These are phyloP conservation scores for Silvanus unidentatus DNA, from an alignment of 2,888 invertebrate genomes.

Conservation along the genomic window DNA sequence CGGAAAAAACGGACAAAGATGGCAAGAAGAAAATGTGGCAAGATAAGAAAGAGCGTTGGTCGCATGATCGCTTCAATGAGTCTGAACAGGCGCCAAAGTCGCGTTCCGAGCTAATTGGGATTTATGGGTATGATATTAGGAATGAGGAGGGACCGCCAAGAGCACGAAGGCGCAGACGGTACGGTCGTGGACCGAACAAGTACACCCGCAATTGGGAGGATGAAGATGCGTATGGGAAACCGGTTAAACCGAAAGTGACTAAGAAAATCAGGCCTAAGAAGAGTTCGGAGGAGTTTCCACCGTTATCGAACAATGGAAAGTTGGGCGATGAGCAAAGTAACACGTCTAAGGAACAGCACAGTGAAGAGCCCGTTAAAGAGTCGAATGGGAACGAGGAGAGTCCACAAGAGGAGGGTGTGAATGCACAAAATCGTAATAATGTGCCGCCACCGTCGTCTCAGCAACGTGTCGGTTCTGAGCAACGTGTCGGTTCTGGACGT, in stretches of 20 bases:
- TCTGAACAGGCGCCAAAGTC: slow-evolving; percentile 81
- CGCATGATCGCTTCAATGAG: slow-evolving; percentile 69
- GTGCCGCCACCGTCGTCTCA: not conserved
- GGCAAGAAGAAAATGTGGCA: slow-evolving; percentile 45
- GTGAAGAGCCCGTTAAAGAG: not conserved
- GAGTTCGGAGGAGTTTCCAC: slow-evolving; percentile 31
- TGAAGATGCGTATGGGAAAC: slow-evolving; percentile 77
- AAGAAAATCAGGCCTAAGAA: slow-evolving; percentile 23
- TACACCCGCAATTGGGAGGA: slow-evolving; percentile 92
- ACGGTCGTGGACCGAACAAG: slow-evolving; percentile 87
- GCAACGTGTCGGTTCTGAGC: slow-evolving; percentile 31
- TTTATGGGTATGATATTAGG: slow-evolving; percentile 92
- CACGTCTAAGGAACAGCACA: not conserved
- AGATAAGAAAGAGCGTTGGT: slow-evolving; percentile 45
- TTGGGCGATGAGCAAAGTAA: not conserved
- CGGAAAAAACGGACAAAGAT: slow-evolving; percentile 38
- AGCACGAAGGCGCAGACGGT: slow-evolving; percentile 76
- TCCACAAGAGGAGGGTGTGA: not conserved
- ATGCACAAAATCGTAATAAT: not conserved
- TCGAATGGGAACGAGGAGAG: not conserved
- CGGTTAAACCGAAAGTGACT: slow-evolving; percentile 33
- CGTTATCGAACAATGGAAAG: slow-evolving; percentile 6
- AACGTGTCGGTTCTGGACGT: slow-evolving; percentile 34
- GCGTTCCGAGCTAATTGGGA: slow-evolving; percentile 72
- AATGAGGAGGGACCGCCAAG: slow-evolving; percentile 88